Conservation (phyloP, 2,113 vertebrate species). For the Amazona guildingii region DNA sequence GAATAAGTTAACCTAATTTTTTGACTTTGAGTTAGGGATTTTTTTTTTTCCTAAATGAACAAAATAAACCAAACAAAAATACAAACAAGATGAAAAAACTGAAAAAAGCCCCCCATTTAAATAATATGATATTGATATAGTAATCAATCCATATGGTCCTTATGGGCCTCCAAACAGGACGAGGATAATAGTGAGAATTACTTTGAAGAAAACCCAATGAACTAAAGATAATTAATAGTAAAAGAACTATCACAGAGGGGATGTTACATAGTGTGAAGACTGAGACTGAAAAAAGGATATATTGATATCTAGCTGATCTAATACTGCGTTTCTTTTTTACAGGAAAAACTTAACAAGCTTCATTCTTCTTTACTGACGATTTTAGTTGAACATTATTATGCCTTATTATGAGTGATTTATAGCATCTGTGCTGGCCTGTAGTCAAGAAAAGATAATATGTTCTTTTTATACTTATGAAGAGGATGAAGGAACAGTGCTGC, state of each 20-base stretch:
- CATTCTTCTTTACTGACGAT: background rate
- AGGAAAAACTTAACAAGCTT: background rate
- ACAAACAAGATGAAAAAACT: background rate
- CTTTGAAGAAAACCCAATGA: background rate
- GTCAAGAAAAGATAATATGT: slow-evolving; percentile 17
- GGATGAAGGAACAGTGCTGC: background rate
- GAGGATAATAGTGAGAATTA: background rate
- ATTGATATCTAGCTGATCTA: background rate
- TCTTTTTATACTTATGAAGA: slow-evolving; percentile 31
- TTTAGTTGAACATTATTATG: background rate
- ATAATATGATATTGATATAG: background rate
- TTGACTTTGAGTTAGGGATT: background rate
- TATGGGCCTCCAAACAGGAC: background rate
- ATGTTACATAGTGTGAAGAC: background rate
- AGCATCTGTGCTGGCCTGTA: background rate
- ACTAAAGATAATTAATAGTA: background rate
- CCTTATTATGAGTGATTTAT: slow-evolving; percentile 16
- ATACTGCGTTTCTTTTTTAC: background rate
- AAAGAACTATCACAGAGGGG: background rate
- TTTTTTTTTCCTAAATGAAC: background rate
- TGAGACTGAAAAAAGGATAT: background rate
- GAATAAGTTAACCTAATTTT: background rate
- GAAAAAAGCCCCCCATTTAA: background rate
- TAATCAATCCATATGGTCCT: background rate
- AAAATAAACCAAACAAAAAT: background rate